phyloP scores from a whole-genome alignment of 2,888 invertebrate genomes.

The Lumbricus terrestris region DNA sequence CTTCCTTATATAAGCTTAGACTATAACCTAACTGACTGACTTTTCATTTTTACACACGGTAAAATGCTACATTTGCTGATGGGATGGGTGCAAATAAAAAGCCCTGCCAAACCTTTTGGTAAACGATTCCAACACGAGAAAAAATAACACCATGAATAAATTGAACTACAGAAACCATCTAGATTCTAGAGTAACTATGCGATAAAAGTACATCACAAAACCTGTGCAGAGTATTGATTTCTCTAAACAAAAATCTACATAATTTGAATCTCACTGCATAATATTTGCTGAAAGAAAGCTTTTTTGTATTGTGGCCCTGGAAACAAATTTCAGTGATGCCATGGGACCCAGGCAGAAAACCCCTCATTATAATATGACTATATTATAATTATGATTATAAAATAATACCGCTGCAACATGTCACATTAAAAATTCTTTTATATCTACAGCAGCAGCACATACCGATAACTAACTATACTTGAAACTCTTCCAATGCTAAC shows the following conservation, averaged over 20 bases:
- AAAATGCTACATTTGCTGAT: not conserved
- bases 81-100: not conserved
- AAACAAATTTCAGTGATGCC: not conserved
- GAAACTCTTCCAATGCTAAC: too few relatives aligned
- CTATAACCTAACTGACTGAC: not conserved
- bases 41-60: not conserved
- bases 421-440: not conserved
- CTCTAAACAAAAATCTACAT: not conserved
- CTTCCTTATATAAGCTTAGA: not conserved
- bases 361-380: not conserved
- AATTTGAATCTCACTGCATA: not conserved
- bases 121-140: not conserved
- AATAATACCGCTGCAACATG: not conserved
- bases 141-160: not conserved
- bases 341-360: not conserved
- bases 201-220: not conserved
- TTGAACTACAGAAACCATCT: not conserved
- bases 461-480: not conserved
- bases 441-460: not conserved
- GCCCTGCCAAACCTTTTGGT: not conserved
- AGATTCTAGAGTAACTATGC: not conserved
- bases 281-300: not conserved
- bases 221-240: not conserved
- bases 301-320: not conserved
- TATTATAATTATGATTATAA: too few relatives aligned